Conservation (phyloP, 64 coral and sea anemone species). For the Pachyseris speciosa region DNA sequence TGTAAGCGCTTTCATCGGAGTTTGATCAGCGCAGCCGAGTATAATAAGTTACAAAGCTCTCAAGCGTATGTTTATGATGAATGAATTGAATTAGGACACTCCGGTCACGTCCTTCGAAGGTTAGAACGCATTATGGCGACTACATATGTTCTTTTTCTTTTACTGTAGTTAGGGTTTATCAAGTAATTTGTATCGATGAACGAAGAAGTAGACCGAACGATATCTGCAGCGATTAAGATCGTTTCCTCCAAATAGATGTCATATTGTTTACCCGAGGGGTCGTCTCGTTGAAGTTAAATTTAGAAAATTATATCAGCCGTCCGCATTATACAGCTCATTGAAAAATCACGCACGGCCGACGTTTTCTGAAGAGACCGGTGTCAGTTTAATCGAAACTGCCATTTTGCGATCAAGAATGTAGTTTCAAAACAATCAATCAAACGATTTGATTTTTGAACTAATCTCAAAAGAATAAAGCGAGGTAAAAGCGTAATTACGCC, state of each 20-base stretch:
- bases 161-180: neutral
- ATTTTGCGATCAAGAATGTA: neutral
- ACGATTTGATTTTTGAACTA: neutral
- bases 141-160: neutral
- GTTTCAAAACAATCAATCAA: neutral
- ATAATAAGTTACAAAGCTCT: too few relatives aligned
- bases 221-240: neutral
- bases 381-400: neutral
- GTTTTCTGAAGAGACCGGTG: neutral
- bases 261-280: neutral
- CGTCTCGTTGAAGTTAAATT: neutral
- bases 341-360: neutral
- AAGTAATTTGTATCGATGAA: neutral
- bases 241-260: neutral
- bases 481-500: neutral
- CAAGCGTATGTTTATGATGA: too few relatives aligned
- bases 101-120: neutral
- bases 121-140: neutral
- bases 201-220: neutral
- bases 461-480: neutral
- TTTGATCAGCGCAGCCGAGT: neutral
- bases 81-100: neutral
- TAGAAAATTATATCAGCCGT: conserved; percentile 21
- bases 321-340: neutral
- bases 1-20: neutral